A percentile compares a stretch with the other conserved stretches of the same genome.
Evolutionary conservation across 2,797 vertebrate genomes (phyloP).

Genomic region (Hydrolagus colliei): DNA sequence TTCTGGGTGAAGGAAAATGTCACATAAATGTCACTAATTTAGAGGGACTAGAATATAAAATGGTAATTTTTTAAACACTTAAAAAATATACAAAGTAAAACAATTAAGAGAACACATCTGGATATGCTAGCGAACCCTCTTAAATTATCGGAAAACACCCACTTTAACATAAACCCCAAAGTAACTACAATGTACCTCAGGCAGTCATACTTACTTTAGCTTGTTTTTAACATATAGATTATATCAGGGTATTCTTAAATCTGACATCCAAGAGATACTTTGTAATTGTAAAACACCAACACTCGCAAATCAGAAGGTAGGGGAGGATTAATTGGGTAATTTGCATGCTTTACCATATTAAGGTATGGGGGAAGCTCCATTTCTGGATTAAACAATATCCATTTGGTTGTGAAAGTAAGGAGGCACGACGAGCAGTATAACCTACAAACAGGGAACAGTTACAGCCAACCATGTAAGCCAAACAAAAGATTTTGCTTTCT

Average conservation of each 20-base stretch:
- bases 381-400: neutral
- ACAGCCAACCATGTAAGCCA: neutral
- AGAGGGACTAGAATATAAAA: no score
- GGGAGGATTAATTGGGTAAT: neutral
- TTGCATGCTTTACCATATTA: neutral
- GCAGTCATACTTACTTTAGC: neutral
- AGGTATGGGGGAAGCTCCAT: neutral
- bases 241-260: slow-evolving; percentile 19
- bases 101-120: no score
- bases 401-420: neutral
- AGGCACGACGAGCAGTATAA: neutral
- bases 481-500: neutral
- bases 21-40: neutral
- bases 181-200: neutral
- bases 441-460: neutral
- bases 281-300: neutral
- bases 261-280: neutral
- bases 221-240: neutral
- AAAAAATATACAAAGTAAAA: no score
- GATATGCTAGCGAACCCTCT: no score
- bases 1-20: neutral
- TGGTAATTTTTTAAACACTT: no score
- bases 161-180: no score
- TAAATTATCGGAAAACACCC: no score
- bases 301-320: neutral